Evolutionary conservation across 35 echinoderm and acorn worm species (phyloP).

Genomic region (Lytechinus pictus): DNA sequence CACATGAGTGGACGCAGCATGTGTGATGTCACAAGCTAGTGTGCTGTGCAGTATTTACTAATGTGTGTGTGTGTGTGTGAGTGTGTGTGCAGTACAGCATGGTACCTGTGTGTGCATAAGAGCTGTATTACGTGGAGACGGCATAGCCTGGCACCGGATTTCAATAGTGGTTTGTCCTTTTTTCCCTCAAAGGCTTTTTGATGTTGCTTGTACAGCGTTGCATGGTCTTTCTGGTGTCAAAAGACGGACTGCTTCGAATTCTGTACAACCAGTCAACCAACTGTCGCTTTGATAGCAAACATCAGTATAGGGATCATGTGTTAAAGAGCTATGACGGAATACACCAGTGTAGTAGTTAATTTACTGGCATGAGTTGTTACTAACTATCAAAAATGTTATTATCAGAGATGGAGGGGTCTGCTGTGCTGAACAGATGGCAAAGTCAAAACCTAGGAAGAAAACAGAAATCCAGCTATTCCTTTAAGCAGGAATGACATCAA

Average conservation of each 20-base stretch:
- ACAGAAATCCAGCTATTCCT: background rate
- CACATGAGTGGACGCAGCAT: background rate
- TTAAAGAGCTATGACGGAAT: background rate
- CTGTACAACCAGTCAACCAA: background rate
- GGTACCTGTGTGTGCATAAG: background rate
- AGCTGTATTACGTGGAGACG: background rate
- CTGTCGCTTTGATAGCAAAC: background rate
- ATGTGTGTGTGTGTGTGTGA: conserved; percentile 35
- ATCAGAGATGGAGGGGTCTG: background rate
- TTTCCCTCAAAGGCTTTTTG: background rate
- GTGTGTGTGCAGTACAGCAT: background rate
- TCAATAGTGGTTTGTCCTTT: background rate
- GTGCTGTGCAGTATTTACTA: background rate
- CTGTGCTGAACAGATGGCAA: background rate
- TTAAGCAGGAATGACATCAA: background rate
- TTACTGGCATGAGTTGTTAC: background rate
- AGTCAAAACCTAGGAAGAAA: background rate
- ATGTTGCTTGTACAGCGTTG: background rate
- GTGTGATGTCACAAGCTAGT: background rate
- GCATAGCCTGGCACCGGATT: conserved; percentile 33
- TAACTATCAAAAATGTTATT: background rate
- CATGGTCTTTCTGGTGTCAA: background rate
- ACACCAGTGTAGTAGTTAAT: background rate
- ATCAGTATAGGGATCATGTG: background rate
- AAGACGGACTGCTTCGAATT: background rate